These are phyloP conservation scores for Drosophila sechellia DNA, from an alignment of 1,140 invertebrate genomes.

Conservation along the genomic window DNA sequence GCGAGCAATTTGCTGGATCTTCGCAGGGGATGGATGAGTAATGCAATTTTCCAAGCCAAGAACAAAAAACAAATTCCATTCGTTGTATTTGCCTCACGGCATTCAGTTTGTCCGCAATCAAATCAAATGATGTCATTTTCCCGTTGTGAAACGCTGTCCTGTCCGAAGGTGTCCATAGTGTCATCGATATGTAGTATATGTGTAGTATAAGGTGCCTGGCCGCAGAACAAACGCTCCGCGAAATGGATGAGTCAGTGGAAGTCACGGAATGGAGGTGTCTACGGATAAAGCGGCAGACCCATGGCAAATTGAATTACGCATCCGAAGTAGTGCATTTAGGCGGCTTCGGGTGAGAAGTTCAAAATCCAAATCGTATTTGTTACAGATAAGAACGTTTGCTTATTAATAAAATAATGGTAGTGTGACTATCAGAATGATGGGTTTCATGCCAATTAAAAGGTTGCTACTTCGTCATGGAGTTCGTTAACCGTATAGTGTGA, in stretches of 20 bases:
- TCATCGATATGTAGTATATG: not conserved
- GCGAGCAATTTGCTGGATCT: constrained; percentile 28
- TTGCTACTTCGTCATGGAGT: not conserved
- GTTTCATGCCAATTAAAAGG: too few relatives aligned
- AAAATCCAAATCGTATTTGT: constrained; percentile 40
- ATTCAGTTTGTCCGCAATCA: constrained; percentile 21
- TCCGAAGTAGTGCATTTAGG: constrained; percentile 17
- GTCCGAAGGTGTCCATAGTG: constrained; percentile 9
- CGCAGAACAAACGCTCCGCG: not conserved
- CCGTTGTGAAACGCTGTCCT: constrained; percentile 19
- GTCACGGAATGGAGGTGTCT: constrained; percentile 17
- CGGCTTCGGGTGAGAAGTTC: constrained; percentile 37
- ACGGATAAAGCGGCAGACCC: not conserved
- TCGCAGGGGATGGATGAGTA: constrained; percentile 44
- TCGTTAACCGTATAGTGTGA: not conserved
- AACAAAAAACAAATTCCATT: constrained; percentile 9
- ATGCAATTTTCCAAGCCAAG: constrained; percentile 31
- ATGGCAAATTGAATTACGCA: constrained; percentile 44
- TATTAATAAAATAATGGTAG: too few relatives aligned
- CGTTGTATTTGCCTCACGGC: constrained; percentile 9
- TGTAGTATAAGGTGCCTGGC: constrained; percentile 1
- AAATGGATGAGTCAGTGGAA: constrained; percentile 46
- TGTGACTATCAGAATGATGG: too few relatives aligned
- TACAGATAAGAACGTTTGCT: not conserved
- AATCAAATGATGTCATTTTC: constrained; percentile 46